phyloP scores from a whole-genome alignment of 2,888 invertebrate genomes.

The Spicauda simplicius region DNA sequence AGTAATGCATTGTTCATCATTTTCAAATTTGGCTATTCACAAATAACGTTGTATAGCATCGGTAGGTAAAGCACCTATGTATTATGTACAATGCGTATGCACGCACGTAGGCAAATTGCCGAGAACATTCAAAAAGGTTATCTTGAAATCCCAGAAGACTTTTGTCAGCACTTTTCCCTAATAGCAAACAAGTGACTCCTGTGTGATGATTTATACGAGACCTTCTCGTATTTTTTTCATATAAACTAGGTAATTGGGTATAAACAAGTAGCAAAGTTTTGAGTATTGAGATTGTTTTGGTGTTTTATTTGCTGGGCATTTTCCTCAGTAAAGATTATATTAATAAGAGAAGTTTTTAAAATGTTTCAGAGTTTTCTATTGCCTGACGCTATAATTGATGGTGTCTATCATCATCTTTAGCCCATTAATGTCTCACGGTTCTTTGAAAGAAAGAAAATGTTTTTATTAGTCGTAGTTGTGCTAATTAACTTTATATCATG shows the following conservation, averaged over 20 bases:
- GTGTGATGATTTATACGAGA: slow-evolving; percentile 2
- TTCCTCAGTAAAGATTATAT: not conserved
- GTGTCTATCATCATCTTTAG: too few relatives aligned
- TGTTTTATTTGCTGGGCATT: not conserved
- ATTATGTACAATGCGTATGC: not conserved
- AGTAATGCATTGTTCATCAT: not conserved
- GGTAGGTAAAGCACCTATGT: not conserved
- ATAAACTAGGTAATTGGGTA: not conserved
- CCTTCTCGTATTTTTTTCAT: not conserved
- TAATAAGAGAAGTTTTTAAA: too few relatives aligned
- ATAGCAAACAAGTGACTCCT: not conserved
- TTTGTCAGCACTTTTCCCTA: slow-evolving; percentile 10
- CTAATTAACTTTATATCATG: too few relatives aligned
- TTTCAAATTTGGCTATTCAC: not conserved
- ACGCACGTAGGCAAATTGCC: not conserved
- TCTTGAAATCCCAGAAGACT: slow-evolving; percentile 12
- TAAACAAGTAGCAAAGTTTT: not conserved
- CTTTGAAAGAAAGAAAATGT: too few relatives aligned
- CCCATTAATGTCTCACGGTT: too few relatives aligned
- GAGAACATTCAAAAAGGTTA: slow-evolving; percentile 9
- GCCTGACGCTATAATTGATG: too few relatives aligned
- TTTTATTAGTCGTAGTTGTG: too few relatives aligned
- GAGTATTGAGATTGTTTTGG: not conserved
- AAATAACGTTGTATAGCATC: not conserved
- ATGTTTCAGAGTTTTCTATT: too few relatives aligned